Evolutionary conservation across 2,888 invertebrate species (phyloP), one percentile per base, ranked within the genome.

Genomic region (Eugnorisma glareosa): DNA sequence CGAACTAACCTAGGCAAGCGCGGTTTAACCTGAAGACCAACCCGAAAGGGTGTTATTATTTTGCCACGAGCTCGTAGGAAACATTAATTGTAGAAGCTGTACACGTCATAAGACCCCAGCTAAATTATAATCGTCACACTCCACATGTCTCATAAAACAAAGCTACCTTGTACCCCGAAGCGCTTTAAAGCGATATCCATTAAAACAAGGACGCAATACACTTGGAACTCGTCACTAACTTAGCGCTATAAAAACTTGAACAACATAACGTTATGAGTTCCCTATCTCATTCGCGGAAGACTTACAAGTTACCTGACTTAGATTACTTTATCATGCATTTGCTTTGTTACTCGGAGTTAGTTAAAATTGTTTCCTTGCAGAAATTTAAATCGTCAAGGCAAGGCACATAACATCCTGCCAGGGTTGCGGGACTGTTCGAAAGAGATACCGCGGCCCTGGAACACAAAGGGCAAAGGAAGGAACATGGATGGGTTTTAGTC

Each of bases 161-260:
- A 83, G 57, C 59, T 51, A 67, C 45, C 21, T 35, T 69, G 72
- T 13, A 70, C 76, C 77, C 63, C 61, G 73, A 81, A 86, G 83
- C 78, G 75, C 69, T 87, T 84, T 85, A 82, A 88, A 86, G 83
- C 76, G 78, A 77, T 86, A 71, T 71, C 85, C 81, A 83, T 89
- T 86, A 84, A 84, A 87, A 84, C 82, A 69, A 79, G 73, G 64
- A 82, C 67, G 73, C 75, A 64, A 68, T 78, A 84, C 78, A 76
- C 57, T 76, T 45, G 51, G 64, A 86, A 71, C 73, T 80, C 75
- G 69, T 74, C 73, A 67, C 59, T 61, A 59, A 84, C 72, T 72
- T 51, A 31, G 71, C 64, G 74, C 73, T 86, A 82, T 82, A 88
- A 88, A 88, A 86, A 88, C 79, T 87, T 84, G 28, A 67, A 77